Conservation (phyloP, 1,140 invertebrate species). For the Bilobella aurantiaca region DNA sequence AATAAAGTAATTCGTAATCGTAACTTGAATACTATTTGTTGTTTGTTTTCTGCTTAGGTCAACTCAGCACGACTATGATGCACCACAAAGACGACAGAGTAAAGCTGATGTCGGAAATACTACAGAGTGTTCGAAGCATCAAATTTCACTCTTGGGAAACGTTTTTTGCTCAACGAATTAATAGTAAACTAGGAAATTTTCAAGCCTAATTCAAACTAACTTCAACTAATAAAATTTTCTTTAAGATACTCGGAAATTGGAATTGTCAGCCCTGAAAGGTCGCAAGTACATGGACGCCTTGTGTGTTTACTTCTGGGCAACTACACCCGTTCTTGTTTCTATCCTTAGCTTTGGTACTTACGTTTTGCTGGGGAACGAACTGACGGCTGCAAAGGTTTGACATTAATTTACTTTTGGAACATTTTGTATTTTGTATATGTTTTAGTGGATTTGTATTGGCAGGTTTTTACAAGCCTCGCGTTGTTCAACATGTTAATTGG, state of each 20-base stretch:
- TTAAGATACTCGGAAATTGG: conserved; percentile 52
- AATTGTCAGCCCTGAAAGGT: conserved; percentile 65
- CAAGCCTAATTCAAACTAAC: background rate
- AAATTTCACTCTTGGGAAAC: conserved; percentile 92
- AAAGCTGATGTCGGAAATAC: conserved; percentile 74
- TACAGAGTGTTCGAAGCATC: conserved; percentile 75
- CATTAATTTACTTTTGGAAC: background rate
- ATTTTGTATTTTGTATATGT: background rate
- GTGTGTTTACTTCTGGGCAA: conserved; percentile 98
- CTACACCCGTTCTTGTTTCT: conserved; percentile 90
- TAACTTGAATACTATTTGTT: conserved; percentile 14
- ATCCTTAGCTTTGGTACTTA: conserved; percentile 84
- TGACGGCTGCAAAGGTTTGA: conserved; percentile 78
- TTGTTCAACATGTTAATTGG: conserved; percentile 91
- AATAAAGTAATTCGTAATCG: background rate
- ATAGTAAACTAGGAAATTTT: conserved; percentile 36
- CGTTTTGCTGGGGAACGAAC: conserved; percentile 63
- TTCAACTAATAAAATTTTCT: conserved; percentile 7
- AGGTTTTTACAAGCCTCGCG: conserved; percentile 86
- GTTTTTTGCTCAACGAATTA: conserved; percentile 62
- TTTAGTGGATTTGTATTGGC: conserved; percentile 20
- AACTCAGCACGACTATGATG: conserved; percentile 81
- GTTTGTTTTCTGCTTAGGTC: conserved; percentile 36
- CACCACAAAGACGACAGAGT: conserved; percentile 79
- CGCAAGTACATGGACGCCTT: conserved; percentile 96